Conservation (phyloP, 2,888 invertebrate species). For the Brachyptera putata region DNA sequence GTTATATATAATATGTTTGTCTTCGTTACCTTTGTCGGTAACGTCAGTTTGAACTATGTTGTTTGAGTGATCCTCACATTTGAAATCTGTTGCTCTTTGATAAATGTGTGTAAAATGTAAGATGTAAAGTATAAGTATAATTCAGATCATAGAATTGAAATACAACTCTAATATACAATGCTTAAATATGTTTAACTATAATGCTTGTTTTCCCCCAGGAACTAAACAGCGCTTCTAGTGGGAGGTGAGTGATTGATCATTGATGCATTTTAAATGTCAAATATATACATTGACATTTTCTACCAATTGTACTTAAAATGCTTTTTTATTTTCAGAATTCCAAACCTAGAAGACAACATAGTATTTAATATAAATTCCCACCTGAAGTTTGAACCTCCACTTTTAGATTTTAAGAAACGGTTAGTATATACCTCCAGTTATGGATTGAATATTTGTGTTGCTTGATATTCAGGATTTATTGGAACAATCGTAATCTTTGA, state of each 20-base stretch:
- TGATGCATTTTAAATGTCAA: background rate
- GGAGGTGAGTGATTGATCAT: conserved; percentile 21
- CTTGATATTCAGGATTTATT: background rate
- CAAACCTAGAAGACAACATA: conserved; percentile 30
- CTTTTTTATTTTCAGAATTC: conserved; percentile 29
- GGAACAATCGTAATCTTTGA: no score
- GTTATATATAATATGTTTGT: no score
- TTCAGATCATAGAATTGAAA: no score
- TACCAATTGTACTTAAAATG: background rate
- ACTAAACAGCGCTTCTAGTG: conserved; percentile 27
- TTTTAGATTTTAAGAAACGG: conserved; percentile 68
- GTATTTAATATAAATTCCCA: conserved; percentile 40
- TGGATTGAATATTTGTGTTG: background rate
- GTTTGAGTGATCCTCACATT: no score
- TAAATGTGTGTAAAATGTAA: no score
- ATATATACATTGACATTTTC: background rate
- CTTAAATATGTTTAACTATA: background rate
- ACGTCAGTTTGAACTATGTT: no score
- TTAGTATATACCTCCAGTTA: conserved; percentile 41
- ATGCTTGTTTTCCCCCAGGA: conserved; percentile 31
- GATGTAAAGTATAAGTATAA: no score
- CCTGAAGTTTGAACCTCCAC: conserved; percentile 60
- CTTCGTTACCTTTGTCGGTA: no score
- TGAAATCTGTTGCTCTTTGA: no score
- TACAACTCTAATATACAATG: no score